Conservation (phyloP, 2,888 invertebrate genomes). For the Mimumesa dahlbomi region DNA sequence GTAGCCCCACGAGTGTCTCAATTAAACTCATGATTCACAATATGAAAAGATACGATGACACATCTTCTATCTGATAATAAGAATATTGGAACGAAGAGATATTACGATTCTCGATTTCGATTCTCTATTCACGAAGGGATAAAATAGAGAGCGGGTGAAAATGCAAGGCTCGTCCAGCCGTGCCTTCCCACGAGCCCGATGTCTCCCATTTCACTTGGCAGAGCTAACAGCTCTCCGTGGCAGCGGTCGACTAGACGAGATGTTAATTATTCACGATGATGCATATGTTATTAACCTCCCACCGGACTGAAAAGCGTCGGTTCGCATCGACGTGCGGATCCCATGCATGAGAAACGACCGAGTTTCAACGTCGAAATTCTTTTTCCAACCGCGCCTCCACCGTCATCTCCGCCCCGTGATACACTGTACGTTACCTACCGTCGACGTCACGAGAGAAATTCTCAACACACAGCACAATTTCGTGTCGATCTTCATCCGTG, state of each 20-base stretch:
- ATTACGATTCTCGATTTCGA: constrained; percentile 29
- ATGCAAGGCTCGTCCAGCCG: constrained; percentile 43
- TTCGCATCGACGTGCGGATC: background rate
- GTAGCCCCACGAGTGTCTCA: too few species aligned
- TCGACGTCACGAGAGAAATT: too few species aligned
- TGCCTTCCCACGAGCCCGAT: constrained; percentile 44
- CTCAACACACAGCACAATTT: too few species aligned
- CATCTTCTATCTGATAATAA: too few species aligned
- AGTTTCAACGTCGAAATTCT: constrained; percentile 3
- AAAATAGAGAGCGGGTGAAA: constrained; percentile 44
- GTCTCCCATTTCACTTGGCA: constrained; percentile 62
- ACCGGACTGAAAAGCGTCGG: background rate
- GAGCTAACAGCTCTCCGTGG: constrained; percentile 19
- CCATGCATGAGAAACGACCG: constrained; percentile 25
- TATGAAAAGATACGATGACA: too few species aligned
- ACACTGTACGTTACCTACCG: background rate
- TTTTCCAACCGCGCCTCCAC: background rate
- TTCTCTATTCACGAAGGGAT: constrained; percentile 34
- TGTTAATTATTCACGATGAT: constrained; percentile 61
- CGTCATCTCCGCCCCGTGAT: background rate
- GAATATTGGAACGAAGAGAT: too few species aligned
- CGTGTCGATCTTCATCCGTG: too few species aligned
- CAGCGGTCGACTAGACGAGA: constrained; percentile 32
- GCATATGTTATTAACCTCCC: constrained; percentile 43
- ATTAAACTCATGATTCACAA: too few species aligned